phyloP scores from a whole-genome alignment of 2,888 invertebrate genomes.

The Machimus rusticus region DNA sequence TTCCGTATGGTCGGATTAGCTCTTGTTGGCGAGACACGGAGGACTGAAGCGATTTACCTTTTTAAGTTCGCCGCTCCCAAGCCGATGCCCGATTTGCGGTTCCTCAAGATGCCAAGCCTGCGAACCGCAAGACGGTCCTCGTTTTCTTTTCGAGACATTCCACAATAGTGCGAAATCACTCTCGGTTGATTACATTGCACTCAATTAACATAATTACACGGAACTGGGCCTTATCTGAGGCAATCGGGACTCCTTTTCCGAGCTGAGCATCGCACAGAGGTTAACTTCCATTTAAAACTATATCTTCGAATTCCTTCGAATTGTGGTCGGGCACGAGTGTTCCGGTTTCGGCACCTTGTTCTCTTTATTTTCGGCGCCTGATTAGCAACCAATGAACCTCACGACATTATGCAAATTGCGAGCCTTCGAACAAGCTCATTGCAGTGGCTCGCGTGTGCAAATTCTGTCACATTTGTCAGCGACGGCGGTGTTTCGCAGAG shows the following conservation, averaged over 20 bases:
- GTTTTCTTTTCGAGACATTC: neutral
- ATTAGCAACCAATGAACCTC: slow-evolving; percentile 32
- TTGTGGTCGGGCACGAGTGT: slow-evolving; percentile 10
- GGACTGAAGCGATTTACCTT: neutral
- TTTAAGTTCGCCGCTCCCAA: neutral
- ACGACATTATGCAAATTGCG: slow-evolving; percentile 37
- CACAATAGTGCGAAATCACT: slow-evolving; percentile 21
- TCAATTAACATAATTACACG: slow-evolving; percentile 41
- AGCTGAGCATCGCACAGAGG: neutral
- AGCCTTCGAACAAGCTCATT: slow-evolving; percentile 1
- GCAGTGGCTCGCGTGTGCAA: slow-evolving; percentile 1
- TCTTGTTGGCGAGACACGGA: neutral
- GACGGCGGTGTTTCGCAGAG: neutral
- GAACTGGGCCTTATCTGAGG: slow-evolving; percentile 1
- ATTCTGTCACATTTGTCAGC: slow-evolving; percentile 34
- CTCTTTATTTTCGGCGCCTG: slow-evolving; percentile 23
- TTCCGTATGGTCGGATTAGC: neutral
- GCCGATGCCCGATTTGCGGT: neutral
- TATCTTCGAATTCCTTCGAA: neutral
- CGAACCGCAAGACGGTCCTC: neutral
- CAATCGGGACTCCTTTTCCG: neutral
- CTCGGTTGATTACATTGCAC: slow-evolving; percentile 32
- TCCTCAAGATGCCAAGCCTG: neutral
- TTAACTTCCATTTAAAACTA: slow-evolving; percentile 11
- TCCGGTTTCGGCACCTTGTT: slow-evolving; percentile 17